phyloP scores from a whole-genome alignment of 2,888 invertebrate species.

The Sceliomorpha sp. region DNA sequence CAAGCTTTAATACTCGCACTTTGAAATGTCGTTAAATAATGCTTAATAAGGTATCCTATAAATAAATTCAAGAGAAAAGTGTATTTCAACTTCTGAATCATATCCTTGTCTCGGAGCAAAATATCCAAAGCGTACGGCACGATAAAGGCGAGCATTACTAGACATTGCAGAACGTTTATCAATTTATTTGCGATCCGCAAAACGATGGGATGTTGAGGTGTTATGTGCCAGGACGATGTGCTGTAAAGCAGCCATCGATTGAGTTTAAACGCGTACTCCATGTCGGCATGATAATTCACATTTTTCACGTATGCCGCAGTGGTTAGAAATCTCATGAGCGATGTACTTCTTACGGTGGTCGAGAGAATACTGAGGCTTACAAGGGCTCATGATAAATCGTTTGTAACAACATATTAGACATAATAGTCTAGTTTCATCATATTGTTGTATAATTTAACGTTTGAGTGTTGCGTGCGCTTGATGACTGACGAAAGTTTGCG shows the following conservation, averaged over 20 bases:
- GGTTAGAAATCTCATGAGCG: no score
- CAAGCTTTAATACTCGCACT: conserved; percentile 3
- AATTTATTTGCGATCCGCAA: neutral
- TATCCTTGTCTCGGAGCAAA: neutral
- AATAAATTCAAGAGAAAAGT: neutral
- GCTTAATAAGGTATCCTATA: conserved; percentile 1
- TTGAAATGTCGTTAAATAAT: neutral
- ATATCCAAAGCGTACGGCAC: neutral
- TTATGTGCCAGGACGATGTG: neutral
- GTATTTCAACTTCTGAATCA: neutral
- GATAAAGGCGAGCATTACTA: neutral
- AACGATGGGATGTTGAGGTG: neutral
- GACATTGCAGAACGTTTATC: neutral
- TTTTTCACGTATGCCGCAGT: neutral
- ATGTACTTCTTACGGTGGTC: neutral
- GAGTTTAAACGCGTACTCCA: neutral
- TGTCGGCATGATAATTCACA: neutral
- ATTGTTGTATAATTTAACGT: no score
- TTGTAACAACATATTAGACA: no score
- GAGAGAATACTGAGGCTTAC: neutral
- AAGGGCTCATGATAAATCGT: no score
- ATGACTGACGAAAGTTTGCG: no score
- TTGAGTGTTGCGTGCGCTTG: no score
- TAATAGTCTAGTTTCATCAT: no score
- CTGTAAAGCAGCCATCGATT: conserved; percentile 1